Percentiles rank a stretch among this genome's conserved stretches.
Evolutionary conservation across 2,797 vertebrate species (phyloP).

Genomic region (Morus bassanus): DNA sequence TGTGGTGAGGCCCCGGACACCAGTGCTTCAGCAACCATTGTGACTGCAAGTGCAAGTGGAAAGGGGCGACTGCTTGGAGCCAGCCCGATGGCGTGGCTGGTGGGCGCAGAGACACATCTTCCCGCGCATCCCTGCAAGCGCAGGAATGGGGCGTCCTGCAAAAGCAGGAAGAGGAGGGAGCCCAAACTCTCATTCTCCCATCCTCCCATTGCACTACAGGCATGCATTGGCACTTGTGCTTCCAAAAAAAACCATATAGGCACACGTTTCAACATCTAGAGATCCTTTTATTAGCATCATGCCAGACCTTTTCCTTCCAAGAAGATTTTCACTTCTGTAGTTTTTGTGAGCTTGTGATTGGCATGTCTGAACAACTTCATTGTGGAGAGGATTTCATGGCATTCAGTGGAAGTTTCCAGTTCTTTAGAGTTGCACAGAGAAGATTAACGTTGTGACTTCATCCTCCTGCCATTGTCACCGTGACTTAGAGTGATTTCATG

Average conservation of each 20-base stretch:
- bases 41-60: neutral
- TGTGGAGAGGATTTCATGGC: slow-evolving; percentile 21
- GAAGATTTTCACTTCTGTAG: neutral
- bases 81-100: accelerated
- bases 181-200: neutral
- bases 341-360: neutral
- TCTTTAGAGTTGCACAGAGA: neutral
- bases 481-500: neutral
- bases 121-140: accelerated
- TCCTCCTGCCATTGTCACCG: neutral
- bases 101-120: too few species aligned
- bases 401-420: slow-evolving; percentile 1
- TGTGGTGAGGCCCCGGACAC: neutral
- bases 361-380: neutral
- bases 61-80: neutral
- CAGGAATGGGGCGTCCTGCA: neutral
- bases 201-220: neutral
- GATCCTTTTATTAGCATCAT: accelerated
- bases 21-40: neutral
- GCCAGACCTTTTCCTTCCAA: neutral
- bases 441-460: slow-evolving; percentile 7
- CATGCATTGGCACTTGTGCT: neutral
- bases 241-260: accelerated
- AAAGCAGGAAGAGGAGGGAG: neutral
- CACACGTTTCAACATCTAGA: accelerated